Evolutionary conservation across 2,888 invertebrate species (phyloP).

Genomic region (Microchrysa polita): DNA sequence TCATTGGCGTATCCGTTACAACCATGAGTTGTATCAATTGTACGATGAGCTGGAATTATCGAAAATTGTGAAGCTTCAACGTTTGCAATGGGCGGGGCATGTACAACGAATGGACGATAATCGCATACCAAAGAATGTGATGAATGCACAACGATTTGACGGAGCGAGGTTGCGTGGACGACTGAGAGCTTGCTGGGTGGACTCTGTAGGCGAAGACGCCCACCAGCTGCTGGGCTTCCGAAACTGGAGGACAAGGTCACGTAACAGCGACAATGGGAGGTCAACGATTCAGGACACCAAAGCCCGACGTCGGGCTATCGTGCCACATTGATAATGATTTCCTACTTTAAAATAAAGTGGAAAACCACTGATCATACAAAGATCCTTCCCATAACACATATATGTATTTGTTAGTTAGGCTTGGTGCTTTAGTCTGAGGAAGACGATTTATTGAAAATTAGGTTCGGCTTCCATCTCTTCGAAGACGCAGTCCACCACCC

Average conservation of each 20-base stretch:
- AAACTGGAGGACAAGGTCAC: not conserved
- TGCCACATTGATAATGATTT: not conserved
- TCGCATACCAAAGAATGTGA: not conserved
- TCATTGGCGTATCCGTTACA: not conserved
- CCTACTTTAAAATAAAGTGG: too few relatives aligned
- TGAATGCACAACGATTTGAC: not conserved
- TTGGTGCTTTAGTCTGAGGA: too few relatives aligned
- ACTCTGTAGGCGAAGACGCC: not conserved
- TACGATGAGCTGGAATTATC: not conserved
- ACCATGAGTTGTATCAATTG: not conserved
- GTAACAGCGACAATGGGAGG: not conserved
- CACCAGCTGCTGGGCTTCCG: not conserved
- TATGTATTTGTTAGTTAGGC: too few relatives aligned
- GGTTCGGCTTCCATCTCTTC: too few relatives aligned
- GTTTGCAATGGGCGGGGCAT: not conserved
- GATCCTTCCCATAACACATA: too few relatives aligned
- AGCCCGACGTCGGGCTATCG: not conserved
- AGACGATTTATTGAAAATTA: too few relatives aligned
- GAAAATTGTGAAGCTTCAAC: not conserved
- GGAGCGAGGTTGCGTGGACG: not conserved
- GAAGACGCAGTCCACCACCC: too few relatives aligned
- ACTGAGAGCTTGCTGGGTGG: not conserved
- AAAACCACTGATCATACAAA: too few relatives aligned
- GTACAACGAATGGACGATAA: not conserved
- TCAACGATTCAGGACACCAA: not conserved